Base-by-base conservation (phyloP, 2,797 vertebrate genomes). In the Peromyscus nudipes region DNA sequence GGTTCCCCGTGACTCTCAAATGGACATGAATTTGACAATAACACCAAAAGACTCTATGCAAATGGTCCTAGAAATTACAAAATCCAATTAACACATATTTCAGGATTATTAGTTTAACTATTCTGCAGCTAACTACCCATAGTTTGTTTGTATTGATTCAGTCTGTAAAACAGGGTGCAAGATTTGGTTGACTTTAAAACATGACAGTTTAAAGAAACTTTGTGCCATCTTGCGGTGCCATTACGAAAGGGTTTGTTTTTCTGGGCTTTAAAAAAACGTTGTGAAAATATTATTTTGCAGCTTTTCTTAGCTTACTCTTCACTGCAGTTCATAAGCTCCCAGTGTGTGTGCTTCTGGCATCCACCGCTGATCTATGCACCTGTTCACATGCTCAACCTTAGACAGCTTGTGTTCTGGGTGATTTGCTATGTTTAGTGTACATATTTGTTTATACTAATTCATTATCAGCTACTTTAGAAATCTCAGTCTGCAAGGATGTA, bases 391-490 rank as follows among this genome's bases (percentile, higher is more conserved):
- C 29, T 88, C 77, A 69, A 3, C 5, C 5, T 82, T 55, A 65
- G 0, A 19, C 23, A 40, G 13, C 1, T 3, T 21, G 5, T 52
- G 2, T 84, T 87, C 19, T 77, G 37, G 8, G 9, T n/a, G 11
- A 46, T 95, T 71, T 64, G 8, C n/a, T 71, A 65, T 40, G 40
- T 11, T 46, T 65, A 71, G 43, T 71, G 4, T 14, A 46, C 31
- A 62, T 77, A 88, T 17, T 46, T 13, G 9, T 62, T 65, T 34
- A 73, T 17, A 52, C 6, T 37, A 29, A 65, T 19, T 95, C 49
- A 93, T 43, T 80, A 71, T 4, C 31, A n/a, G 19, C 75, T 87
- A 55, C 91, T 83, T 62, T 57, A 93, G 46, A 91, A 96, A 82
- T 62, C 23, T 2, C 31, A 87, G 55, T 76, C 6, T 43, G 4